phyloP scores from a whole-genome alignment of 2,113 vertebrate species.

The Elephantulus edwardii region DNA sequence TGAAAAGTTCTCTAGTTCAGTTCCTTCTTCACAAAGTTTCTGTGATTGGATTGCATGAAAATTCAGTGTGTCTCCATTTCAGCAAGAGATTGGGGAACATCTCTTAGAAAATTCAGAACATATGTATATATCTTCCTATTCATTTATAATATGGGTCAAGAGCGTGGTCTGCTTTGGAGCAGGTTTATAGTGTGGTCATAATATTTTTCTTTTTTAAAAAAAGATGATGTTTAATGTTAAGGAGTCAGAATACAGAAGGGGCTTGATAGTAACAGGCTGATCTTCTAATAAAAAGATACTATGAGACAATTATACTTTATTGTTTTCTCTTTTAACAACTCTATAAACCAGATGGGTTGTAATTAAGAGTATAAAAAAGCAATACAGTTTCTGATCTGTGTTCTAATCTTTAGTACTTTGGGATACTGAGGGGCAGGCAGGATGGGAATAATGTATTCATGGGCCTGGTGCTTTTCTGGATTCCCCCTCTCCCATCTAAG shows the following conservation, averaged over 20 bases:
- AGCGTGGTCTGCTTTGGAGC: not conserved
- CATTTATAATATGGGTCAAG: not conserved
- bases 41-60: not conserved
- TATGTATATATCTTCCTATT: not conserved
- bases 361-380: not conserved
- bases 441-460: not conserved
- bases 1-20: not conserved
- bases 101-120: not conserved
- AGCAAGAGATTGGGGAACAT: not conserved
- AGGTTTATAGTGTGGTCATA: not conserved
- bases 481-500: not conserved
- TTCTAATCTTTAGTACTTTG: not conserved
- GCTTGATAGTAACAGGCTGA: not conserved
- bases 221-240: not conserved
- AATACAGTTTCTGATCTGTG: not conserved
- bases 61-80: not conserved
- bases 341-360: not conserved
- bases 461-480: not conserved
- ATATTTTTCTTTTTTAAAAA: not conserved
- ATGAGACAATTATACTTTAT: not conserved
- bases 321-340: not conserved
- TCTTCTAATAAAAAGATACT: not conserved
- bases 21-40: not conserved
- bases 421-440: not conserved
- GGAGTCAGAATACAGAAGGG: slow-evolving; percentile 3